phyloP scores from a whole-genome alignment of 2,797 vertebrate genomes.

The Salmo trutta region DNA sequence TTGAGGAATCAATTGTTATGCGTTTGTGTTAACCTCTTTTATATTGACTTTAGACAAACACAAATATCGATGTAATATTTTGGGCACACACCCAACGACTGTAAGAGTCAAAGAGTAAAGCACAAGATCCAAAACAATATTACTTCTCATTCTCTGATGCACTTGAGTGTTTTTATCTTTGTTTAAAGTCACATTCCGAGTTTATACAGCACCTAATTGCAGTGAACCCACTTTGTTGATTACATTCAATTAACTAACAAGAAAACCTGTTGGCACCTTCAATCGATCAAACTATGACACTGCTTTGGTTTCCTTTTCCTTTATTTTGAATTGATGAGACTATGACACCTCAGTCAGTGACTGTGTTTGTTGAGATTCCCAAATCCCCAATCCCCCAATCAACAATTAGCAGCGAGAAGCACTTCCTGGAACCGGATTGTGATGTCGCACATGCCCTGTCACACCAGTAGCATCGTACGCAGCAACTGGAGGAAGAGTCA shows the following conservation, averaged over 20 bases:
- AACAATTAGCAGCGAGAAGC: constrained; percentile 23
- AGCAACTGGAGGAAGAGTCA: constrained; percentile 18
- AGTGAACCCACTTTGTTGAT: constrained; percentile 26
- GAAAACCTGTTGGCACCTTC: constrained; percentile 29
- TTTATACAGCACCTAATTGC: constrained; percentile 21
- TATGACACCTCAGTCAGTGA: not conserved
- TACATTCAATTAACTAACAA: constrained; percentile 49
- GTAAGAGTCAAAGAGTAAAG: no score
- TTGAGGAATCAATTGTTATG: not conserved
- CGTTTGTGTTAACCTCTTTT: constrained; percentile 26
- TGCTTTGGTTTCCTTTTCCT: constrained; percentile 19
- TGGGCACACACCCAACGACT: no score
- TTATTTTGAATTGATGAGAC: constrained; percentile 13
- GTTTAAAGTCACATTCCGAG: not conserved
- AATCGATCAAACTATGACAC: constrained; percentile 36
- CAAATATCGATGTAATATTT: no score
- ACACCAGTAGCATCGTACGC: constrained; percentile 21
- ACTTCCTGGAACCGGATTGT: constrained; percentile 6
- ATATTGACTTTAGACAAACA: constrained; percentile 23
- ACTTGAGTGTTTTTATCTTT: not conserved
- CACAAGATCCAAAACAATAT: not conserved
- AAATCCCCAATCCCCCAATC: constrained; percentile 17
- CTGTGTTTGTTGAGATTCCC: constrained; percentile 26
- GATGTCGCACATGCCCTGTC: not conserved
- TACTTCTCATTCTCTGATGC: not conserved